Percentiles rank a stretch among this genome's conserved stretches.
phyloP scores from a whole-genome alignment of 2,113 vertebrate species.

The Salminus brasiliensis region DNA sequence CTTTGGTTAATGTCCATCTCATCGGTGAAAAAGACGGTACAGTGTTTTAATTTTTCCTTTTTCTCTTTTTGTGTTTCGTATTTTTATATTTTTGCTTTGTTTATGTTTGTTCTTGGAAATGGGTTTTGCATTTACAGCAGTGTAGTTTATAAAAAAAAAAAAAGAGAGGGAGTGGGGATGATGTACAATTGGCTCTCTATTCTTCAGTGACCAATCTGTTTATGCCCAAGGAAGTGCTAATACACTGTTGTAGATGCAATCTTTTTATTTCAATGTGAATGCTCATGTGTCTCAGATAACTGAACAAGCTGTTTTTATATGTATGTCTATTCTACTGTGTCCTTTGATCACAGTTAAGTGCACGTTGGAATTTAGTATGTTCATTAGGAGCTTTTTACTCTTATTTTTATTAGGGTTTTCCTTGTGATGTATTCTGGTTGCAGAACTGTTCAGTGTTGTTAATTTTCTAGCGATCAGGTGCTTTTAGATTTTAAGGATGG shows the following conservation, averaged over 20 bases:
- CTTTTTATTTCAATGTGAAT: slow-evolving; percentile 72
- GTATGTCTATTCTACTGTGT: slow-evolving; percentile 50
- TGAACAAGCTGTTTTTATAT: slow-evolving; percentile 64
- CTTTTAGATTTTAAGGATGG: slow-evolving; percentile 3
- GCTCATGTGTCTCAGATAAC: slow-evolving; percentile 67
- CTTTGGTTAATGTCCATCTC: slow-evolving; percentile 82
- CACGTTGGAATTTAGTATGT: slow-evolving; percentile 15
- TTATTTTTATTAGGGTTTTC: slow-evolving; percentile 20
- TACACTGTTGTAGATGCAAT: slow-evolving; percentile 72
- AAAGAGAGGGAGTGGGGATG: background rate
- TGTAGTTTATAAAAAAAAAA: slow-evolving; percentile 45
- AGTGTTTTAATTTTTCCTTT: slow-evolving; percentile 75
- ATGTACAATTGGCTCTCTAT: slow-evolving; percentile 16
- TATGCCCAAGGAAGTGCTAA: background rate
- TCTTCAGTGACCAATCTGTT: background rate
- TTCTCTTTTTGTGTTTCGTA: slow-evolving; percentile 70
- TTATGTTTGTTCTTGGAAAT: slow-evolving; percentile 68
- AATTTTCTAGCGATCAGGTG: background rate
- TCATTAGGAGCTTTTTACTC: background rate
- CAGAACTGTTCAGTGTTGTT: slow-evolving; percentile 24
- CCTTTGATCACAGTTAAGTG: background rate
- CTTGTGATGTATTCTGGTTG: slow-evolving; percentile 24
- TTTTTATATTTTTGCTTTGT: slow-evolving; percentile 66
- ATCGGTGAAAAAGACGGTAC: slow-evolving; percentile 80
- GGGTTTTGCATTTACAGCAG: slow-evolving; percentile 70